phyloP scores from a whole-genome alignment of 2,113 vertebrate genomes.

The Osmerus mordax region DNA sequence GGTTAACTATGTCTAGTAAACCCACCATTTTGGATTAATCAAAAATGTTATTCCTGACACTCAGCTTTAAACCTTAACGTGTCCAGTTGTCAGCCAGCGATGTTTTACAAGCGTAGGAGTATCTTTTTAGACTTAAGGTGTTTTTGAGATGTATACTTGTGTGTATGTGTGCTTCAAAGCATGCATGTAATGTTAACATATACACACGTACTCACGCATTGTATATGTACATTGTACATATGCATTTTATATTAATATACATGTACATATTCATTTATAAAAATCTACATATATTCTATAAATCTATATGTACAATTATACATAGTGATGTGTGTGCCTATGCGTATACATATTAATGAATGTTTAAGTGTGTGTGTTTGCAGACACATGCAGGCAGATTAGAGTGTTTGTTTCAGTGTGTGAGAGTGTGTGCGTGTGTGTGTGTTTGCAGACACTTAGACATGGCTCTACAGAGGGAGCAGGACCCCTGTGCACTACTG shows the following conservation, averaged over 20 bases:
- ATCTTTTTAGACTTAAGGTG: slow-evolving; percentile 54
- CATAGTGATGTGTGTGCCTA: slow-evolving; percentile 52
- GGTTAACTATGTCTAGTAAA: no score
- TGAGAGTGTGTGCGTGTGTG: no score
- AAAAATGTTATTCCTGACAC: slow-evolving; percentile 45
- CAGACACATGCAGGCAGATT: slow-evolving; percentile 33
- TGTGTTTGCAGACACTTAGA: no score
- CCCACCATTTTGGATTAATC: no score
- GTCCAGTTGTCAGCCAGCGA: slow-evolving; percentile 69
- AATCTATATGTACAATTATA: slow-evolving; percentile 55
- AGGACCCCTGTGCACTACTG: slow-evolving; percentile 4
- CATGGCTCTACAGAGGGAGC: no score
- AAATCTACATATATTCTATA: slow-evolving; percentile 43
- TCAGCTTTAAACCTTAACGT: slow-evolving; percentile 75
- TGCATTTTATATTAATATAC: slow-evolving; percentile 50
- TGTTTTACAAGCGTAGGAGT: slow-evolving; percentile 64
- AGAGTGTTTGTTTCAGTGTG: no score
- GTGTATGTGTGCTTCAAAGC: slow-evolving; percentile 28
- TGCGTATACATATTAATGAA: slow-evolving; percentile 50
- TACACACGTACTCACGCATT: slow-evolving; percentile 29
- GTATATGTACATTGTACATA: slow-evolving; percentile 38
- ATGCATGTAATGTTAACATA: slow-evolving; percentile 33
- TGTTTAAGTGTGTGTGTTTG: slow-evolving; percentile 41
- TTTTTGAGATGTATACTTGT: slow-evolving; percentile 38
- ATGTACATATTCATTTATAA: slow-evolving; percentile 52